phyloP scores from a whole-genome alignment of 37 sponge, comb jelly and placozoan species.

The Crambe crambe region DNA sequence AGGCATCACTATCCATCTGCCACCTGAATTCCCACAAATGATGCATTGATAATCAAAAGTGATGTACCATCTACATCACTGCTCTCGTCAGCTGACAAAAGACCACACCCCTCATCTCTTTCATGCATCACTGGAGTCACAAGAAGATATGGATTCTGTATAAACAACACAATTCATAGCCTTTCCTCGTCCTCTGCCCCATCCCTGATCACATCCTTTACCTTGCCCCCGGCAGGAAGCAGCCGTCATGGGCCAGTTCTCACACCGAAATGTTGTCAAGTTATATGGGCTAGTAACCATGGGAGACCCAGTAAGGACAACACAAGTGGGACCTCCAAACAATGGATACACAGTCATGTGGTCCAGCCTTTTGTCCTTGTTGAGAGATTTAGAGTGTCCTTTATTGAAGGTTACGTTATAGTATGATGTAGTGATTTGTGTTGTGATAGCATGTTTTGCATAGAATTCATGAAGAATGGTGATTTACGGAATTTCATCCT shows the following conservation, averaged over 20 bases:
- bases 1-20: too few species aligned
- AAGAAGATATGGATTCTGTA: too few species aligned
- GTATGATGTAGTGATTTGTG: background rate
- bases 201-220: background rate
- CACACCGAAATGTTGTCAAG: conserved; percentile 49
- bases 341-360: too few species aligned
- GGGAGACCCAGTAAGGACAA: conserved; percentile 42
- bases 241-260: conserved; percentile 71
- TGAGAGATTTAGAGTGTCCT: too few species aligned
- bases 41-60: too few species aligned
- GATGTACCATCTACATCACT: conserved; percentile 10
- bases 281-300: conserved; percentile 49
- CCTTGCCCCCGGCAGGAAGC: conserved; percentile 62
- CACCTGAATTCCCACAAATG: too few species aligned
- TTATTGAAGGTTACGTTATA: background rate
- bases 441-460: background rate
- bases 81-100: conserved; percentile 47
- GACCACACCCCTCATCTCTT: too few species aligned
- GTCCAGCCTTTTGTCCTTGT: too few species aligned
- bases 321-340: too few species aligned
- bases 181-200: conserved; percentile 16
- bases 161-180: too few species aligned
- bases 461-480: conserved; percentile 30
- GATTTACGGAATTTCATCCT: conserved; percentile 48
- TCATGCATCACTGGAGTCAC: too few species aligned